Base-by-base conservation (phyloP, 2,797 vertebrate genomes). In the Hozukius guyotensis region DNA sequence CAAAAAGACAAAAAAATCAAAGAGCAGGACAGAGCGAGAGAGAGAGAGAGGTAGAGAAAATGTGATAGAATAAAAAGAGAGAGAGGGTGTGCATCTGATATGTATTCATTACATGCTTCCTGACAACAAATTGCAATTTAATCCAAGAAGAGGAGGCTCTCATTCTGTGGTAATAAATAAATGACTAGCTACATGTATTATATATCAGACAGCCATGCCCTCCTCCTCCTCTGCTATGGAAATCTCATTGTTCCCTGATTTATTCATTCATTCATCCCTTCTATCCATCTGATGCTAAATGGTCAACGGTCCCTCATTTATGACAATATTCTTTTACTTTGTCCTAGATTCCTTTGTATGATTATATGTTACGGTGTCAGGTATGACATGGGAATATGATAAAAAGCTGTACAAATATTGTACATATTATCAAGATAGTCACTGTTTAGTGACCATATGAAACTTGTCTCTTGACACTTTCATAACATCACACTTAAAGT, bases 91-190 rank as follows among this genome's bases (percentile, higher is more conserved):
- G 93, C 92, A 94, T 96, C 95, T 96, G 94, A 96, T 96, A 96
- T 96, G 95, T 96, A 96, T 96, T 96, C 96, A 96, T 96, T 96
- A 96, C 96, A 96, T 96, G 95, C 95, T 95, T 93, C 95, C 94
- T 96, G 95, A 96, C 95, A 96, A 96, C 96, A 96, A 96, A 96
- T 96, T 96, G 96, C 96, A 96, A 95, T 96, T 96, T 96, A 96
- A 96, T 96, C 96, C 95, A 95, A 95, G 95, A 95, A 95, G 94
- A 95, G 94, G 95, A 95, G 95, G 95, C 95, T 96, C 95, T 96
- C 96, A 96, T 96, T 96, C 94, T 95, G 94, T 91, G 93, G 94
- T 96, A 95, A 96, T 96, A 96, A 96, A 96, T 96, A 96, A 96
- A 96, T 96, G 96, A 96, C 95, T 95, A 96, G 95, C 90, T 91